These are phyloP conservation scores for Muraenolepis orangiensis DNA, from an alignment of 2,797 vertebrate genomes.

Conservation along the genomic window DNA sequence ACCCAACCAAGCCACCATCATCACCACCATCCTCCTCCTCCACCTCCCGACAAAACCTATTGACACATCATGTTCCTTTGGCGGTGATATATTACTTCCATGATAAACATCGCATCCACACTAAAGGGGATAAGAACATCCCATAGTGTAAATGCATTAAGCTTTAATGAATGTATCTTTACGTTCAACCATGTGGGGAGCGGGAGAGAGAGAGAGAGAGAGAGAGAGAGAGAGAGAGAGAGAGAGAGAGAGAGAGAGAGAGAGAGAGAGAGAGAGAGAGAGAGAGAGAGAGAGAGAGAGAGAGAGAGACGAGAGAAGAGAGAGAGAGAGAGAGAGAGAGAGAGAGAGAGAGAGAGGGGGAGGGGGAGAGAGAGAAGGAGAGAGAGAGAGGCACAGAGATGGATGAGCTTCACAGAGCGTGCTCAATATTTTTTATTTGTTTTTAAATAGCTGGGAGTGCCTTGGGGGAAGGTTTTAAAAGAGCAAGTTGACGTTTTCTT, in stretches of 20 bases:
- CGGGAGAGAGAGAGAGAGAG: too few relatives aligned
- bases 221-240: neutral
- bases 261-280: too few relatives aligned
- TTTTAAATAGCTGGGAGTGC: conserved; percentile 54
- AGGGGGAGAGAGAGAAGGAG: neutral
- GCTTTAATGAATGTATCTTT: neutral
- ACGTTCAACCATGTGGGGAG: neutral
- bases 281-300: neutral
- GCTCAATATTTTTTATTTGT: conserved; percentile 57
- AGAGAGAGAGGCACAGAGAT: conserved; percentile 9
- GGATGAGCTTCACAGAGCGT: conserved; percentile 39
- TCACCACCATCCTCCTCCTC: neutral
- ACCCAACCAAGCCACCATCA: conserved; percentile 2
- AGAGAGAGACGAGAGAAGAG: neutral
- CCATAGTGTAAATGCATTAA: neutral
- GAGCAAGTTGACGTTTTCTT: conserved; percentile 69
- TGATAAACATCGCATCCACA: neutral
- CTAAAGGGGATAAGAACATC: neutral
- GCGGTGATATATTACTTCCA: neutral
- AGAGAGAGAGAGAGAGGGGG: too few relatives aligned
- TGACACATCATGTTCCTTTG: neutral
- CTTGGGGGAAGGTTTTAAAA: conserved; percentile 68
- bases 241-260: conserved; percentile 6
- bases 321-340: too few relatives aligned
- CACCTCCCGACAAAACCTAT: neutral